Evolutionary conservation across 2,797 vertebrate genomes (phyloP).

Genomic region (Amazona finschi): DNA sequence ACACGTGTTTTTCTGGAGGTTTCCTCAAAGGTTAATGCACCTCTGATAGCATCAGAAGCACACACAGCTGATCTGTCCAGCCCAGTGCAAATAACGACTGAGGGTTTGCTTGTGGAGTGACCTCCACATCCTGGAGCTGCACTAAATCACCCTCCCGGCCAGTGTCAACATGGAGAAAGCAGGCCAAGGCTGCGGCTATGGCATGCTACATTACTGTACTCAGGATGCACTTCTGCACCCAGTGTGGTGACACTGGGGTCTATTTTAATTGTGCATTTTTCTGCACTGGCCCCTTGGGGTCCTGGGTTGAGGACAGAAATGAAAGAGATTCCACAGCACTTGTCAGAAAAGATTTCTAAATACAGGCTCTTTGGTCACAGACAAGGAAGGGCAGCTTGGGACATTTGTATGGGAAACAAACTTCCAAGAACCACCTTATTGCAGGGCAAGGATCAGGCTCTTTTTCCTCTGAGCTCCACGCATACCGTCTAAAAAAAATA

Average conservation of each 20-base stretch:
- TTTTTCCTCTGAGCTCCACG: not conserved
- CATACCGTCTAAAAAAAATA: not conserved
- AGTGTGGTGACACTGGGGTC: rapidly evolving
- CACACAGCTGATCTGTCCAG: not conserved
- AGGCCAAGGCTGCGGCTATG: rapidly evolving
- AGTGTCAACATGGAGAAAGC: not conserved
- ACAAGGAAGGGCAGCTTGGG: not conserved
- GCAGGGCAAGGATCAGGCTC: not conserved
- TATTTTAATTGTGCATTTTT: not conserved
- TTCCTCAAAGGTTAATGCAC: not conserved
- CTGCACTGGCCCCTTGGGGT: not conserved
- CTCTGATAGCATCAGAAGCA: not conserved
- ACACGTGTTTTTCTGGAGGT: not conserved
- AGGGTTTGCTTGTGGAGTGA: not conserved
- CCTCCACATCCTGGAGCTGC: not conserved
- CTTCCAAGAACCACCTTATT: not conserved
- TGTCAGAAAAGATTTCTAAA: not conserved
- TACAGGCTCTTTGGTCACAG: not conserved
- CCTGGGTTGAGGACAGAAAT: not conserved
- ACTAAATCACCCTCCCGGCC: not conserved
- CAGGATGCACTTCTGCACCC: not conserved
- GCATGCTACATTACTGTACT: too few relatives aligned
- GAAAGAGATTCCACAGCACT: not conserved
- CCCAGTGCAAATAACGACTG: not conserved
- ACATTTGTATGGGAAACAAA: not conserved